Conservation (phyloP, 2,113 vertebrate species). For the Nansenia antarctica region DNA sequence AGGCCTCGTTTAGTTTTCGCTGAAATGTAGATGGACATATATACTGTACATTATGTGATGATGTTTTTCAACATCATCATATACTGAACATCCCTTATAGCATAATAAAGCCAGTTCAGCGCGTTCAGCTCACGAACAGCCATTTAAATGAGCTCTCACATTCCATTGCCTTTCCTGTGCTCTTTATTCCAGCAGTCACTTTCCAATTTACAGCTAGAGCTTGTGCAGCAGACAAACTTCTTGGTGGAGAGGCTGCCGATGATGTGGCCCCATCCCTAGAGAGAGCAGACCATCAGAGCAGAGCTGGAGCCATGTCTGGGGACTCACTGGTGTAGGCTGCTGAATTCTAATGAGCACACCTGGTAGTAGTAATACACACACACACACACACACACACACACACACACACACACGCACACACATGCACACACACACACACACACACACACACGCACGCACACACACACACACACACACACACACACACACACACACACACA, state of each 20-base stretch:
- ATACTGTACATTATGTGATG: too few relatives aligned
- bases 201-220: conserved; percentile 5
- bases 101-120: background rate
- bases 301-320: background rate
- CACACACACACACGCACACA: too few relatives aligned
- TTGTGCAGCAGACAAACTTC: background rate
- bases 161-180: background rate
- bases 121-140: background rate
- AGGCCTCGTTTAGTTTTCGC: too few relatives aligned
- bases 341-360: conserved; percentile 6
- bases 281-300: conserved; percentile 4
- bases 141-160: background rate
- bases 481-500: too few relatives aligned
- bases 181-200: background rate
- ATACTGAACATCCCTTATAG: too few relatives aligned
- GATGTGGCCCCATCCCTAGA: background rate
- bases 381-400: too few relatives aligned
- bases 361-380: too few relatives aligned
- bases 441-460: too few relatives aligned
- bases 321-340: background rate
- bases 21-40: too few relatives aligned
- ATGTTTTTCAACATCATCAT: too few relatives aligned
- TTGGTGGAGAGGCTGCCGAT: background rate
- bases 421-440: too few relatives aligned
- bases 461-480: too few relatives aligned